phyloP scores from a whole-genome alignment of 2,113 vertebrate genomes.

The Lepus americanus region DNA sequence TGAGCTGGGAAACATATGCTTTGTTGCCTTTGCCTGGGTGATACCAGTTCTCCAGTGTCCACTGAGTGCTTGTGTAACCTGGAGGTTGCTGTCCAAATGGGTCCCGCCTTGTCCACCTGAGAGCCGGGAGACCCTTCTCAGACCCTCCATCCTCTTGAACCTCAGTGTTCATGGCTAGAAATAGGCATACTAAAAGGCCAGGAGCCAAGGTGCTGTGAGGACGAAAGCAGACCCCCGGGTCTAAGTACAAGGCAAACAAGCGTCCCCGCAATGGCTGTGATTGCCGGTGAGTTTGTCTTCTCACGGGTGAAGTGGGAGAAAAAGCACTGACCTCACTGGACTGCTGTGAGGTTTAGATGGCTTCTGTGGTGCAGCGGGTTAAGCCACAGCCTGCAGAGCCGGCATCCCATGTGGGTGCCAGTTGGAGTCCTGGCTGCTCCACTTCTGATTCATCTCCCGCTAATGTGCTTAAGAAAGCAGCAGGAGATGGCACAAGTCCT shows the following conservation, averaged over 20 bases:
- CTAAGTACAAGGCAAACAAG: background rate
- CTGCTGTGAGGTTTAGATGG: too few relatives aligned
- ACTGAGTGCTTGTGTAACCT: rapidly evolving
- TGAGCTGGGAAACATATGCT: background rate
- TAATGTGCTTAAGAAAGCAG: too few relatives aligned
- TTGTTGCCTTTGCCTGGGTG: rapidly evolving
- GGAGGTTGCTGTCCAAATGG: background rate
- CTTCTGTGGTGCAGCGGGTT: too few relatives aligned
- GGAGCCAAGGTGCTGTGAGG: rapidly evolving
- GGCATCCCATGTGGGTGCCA: too few relatives aligned
- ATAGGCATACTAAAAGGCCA: background rate
- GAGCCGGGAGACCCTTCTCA: background rate
- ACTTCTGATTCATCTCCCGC: too few relatives aligned
- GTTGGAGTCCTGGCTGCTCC: too few relatives aligned
- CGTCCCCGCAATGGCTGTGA: too few relatives aligned
- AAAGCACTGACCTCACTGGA: too few relatives aligned
- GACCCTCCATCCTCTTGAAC: background rate
- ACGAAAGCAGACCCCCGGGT: background rate
- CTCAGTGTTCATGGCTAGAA: background rate
- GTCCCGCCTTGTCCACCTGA: background rate
- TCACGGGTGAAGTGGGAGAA: background rate
- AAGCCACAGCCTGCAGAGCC: too few relatives aligned
- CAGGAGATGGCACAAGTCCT: too few relatives aligned
- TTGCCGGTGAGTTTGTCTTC: background rate
- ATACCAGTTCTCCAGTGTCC: background rate